Evolutionary conservation across 2,888 invertebrate species (phyloP).

Genomic region (Pocota personata): DNA sequence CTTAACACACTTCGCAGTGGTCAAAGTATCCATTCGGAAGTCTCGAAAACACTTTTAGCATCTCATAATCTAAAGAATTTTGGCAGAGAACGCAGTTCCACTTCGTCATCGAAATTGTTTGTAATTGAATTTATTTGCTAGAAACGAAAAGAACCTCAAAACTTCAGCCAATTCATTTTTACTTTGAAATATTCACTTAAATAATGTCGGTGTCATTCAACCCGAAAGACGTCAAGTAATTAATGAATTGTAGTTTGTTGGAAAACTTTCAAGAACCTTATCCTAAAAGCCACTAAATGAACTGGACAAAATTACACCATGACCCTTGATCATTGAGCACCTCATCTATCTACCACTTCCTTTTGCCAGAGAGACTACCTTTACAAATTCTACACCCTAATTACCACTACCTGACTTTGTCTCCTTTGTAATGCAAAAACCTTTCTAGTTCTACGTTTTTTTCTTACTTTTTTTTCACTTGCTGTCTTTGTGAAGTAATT

Average conservation of each 20-base stretch:
- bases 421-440: background rate
- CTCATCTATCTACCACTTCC: background rate
- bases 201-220: no score
- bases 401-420: slow-evolving; percentile 3
- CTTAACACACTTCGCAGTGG: no score
- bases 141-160: no score
- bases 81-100: no score
- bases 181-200: no score
- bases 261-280: background rate
- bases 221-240: no score
- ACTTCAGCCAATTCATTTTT: no score
- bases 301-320: background rate
- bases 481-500: slow-evolving; percentile 47
- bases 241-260: background rate
- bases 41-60: no score
- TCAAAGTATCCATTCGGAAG: no score
- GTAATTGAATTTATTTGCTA: no score
- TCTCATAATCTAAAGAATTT: no score
- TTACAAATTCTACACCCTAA: background rate
- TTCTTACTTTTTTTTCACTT: background rate
- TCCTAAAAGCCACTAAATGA: background rate
- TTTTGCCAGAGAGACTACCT: background rate
- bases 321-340: background rate
- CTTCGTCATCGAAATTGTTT: no score
- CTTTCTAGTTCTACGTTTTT: background rate